A percentile compares a stretch with the other conserved stretches of the same genome.
phyloP scores from a whole-genome alignment of 2,888 invertebrate genomes.

The Ormyrus thymus region DNA sequence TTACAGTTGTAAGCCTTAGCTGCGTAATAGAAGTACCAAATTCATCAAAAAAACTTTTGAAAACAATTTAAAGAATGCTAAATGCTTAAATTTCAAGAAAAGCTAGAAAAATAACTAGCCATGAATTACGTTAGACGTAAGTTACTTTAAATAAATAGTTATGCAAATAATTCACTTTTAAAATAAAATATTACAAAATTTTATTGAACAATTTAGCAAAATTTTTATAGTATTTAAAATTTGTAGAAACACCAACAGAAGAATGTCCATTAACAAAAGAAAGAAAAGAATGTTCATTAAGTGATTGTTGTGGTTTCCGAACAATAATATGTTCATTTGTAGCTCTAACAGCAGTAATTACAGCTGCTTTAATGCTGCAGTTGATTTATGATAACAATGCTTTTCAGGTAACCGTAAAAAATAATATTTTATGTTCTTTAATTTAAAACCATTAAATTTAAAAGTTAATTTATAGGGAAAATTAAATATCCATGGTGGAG shows the following conservation, averaged over 20 bases:
- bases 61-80: no score
- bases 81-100: no score
- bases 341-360: constrained; percentile 81
- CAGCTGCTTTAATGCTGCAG: constrained; percentile 83
- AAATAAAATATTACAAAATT: constrained; percentile 15
- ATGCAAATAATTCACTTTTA: background rate
- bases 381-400: constrained; percentile 83
- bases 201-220: constrained; percentile 1
- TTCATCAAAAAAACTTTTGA: no score
- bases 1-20: no score
- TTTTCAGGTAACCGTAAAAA: constrained; percentile 76
- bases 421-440: constrained; percentile 14
- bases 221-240: constrained; percentile 5
- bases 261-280: constrained; percentile 70
- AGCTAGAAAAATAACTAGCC: background rate
- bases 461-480: constrained; percentile 56
- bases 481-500: constrained; percentile 80
- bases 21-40: no score
- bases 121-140: constrained; percentile 54
- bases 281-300: constrained; percentile 60
- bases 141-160: constrained; percentile 2
- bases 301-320: constrained; percentile 77
- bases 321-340: constrained; percentile 82
- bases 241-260: constrained; percentile 64
- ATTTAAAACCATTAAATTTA: background rate